phyloP scores from a whole-genome alignment of 2,888 invertebrate species.

The Tinea pellionella region DNA sequence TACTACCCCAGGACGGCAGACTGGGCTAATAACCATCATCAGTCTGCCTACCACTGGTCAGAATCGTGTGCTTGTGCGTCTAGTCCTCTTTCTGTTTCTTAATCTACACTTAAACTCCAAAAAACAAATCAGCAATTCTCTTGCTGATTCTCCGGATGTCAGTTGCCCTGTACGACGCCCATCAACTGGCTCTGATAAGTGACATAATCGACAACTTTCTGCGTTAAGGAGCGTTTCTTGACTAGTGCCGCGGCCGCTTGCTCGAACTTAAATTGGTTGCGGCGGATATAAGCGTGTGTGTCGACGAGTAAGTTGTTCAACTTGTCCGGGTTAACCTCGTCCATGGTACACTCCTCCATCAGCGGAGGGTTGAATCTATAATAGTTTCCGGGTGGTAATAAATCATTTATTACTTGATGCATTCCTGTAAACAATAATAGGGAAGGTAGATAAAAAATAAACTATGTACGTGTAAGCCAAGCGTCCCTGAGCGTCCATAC shows the following conservation, averaged over 20 bases:
- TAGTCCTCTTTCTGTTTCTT: too few species aligned
- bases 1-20: too few species aligned
- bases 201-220: slow-evolving; percentile 31
- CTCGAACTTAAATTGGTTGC: slow-evolving; percentile 83
- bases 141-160: slow-evolving; percentile 25
- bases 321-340: slow-evolving; percentile 81
- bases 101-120: too few species aligned
- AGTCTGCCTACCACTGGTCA: too few species aligned
- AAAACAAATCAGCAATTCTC: slow-evolving; percentile 24
- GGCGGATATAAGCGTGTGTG: slow-evolving; percentile 80
- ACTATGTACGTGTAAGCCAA: too few species aligned
- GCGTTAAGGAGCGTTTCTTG: slow-evolving; percentile 29
- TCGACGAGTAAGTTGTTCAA: slow-evolving; percentile 78
- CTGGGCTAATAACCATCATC: too few species aligned
- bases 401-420: slow-evolving; percentile 79
- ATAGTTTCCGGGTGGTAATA: slow-evolving; percentile 79
- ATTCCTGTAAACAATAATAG: slow-evolving; percentile 70
- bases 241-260: slow-evolving; percentile 62
- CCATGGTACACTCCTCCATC: slow-evolving; percentile 81
- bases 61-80: too few species aligned
- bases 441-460: too few species aligned
- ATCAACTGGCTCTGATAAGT: slow-evolving; percentile 29
- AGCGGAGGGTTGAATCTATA: slow-evolving; percentile 91
- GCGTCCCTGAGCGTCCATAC: too few species aligned
- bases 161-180: slow-evolving; percentile 30